phyloP scores from a whole-genome alignment of 2,113 vertebrate genomes.

The Cyprinodon tularosa region DNA sequence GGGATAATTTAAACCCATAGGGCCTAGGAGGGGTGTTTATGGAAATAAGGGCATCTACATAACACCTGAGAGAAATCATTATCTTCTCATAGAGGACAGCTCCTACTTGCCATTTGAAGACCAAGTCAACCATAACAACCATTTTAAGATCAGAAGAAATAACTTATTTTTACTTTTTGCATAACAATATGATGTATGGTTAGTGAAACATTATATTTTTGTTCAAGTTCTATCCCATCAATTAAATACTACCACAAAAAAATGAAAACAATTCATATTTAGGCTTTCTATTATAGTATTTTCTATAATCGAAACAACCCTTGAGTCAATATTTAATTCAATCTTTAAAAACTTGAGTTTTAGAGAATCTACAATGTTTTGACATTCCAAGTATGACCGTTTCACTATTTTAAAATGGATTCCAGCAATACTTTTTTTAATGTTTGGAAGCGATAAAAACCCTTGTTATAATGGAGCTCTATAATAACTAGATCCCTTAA shows the following conservation, averaged over 20 bases:
- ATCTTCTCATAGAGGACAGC: neutral
- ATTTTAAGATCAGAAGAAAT: neutral
- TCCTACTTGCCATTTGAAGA: neutral
- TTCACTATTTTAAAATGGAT: neutral
- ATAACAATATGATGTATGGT: neutral
- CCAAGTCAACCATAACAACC: neutral
- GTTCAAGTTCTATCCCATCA: neutral
- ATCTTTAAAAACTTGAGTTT: neutral
- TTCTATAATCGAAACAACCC: neutral
- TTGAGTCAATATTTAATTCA: neutral
- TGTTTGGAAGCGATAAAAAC: neutral
- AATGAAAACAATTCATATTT: no score
- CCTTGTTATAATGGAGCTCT: neutral
- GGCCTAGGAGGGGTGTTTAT: neutral
- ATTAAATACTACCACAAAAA: neutral
- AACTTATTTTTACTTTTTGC: neutral
- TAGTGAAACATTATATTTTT: neutral
- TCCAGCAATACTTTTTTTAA: neutral
- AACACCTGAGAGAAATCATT: conserved; percentile 4
- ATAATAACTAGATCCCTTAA: neutral
- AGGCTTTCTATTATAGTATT: neutral
- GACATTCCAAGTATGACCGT: no score
- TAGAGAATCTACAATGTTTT: neutral
- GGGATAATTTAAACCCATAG: neutral
- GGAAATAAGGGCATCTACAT: conserved; percentile 1